These are phyloP conservation scores for Callipepla squamata DNA, from an alignment of 2,113 vertebrate genomes.

Conservation along the genomic window DNA sequence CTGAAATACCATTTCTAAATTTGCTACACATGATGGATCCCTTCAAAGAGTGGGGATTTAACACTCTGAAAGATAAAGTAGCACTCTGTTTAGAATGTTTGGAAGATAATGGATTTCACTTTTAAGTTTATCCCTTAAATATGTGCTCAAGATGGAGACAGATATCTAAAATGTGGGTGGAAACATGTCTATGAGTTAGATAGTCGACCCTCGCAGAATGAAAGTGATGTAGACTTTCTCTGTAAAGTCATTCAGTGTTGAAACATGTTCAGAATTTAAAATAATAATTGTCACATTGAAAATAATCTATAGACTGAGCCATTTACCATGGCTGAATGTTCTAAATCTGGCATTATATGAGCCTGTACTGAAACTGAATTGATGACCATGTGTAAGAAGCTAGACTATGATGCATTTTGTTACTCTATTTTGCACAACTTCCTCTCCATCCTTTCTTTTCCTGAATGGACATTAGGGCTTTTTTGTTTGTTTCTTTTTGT, in stretches of 20 bases:
- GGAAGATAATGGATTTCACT: not conserved
- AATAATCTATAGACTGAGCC: not conserved
- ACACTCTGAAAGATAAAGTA: not conserved
- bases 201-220: not conserved
- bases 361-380: not conserved
- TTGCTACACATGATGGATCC: not conserved
- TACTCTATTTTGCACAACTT: not conserved
- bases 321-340: not conserved
- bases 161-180: not conserved
- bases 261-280: not conserved
- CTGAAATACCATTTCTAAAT: not conserved
- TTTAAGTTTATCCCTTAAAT: no score
- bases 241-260: not conserved
- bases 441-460: not conserved
- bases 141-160: not conserved
- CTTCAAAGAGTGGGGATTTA: not conserved
- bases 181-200: not conserved
- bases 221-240: not conserved
- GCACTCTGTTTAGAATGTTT: not conserved
- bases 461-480: not conserved
- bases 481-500: not conserved
- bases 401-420: not conserved
- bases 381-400: not conserved
- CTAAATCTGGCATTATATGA: not conserved
- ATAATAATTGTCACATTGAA: not conserved